A percentile compares a stretch with the other conserved stretches of the same genome.
Conservation (phyloP, 2,797 vertebrate genomes). For the Leucoraja ocellata region DNA sequence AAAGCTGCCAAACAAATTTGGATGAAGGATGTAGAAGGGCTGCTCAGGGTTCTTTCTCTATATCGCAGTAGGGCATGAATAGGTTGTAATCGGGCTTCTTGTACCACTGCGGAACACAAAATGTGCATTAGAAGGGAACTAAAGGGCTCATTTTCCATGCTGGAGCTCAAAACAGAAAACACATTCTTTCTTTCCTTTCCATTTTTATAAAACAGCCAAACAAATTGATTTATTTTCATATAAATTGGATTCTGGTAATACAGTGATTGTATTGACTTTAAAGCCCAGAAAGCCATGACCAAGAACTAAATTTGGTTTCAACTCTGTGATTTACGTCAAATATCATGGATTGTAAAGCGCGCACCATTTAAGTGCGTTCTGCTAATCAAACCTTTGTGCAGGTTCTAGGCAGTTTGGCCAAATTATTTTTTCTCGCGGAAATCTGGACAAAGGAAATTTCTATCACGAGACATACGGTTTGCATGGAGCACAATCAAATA, state of each 20-base stretch:
- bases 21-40: constrained; percentile 93
- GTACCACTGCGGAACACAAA: constrained; percentile 72
- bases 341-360: not conserved
- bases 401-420: not conserved
- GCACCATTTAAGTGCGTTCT: not conserved
- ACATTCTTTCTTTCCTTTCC: not conserved
- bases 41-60: constrained; percentile 73
- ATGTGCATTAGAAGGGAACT: not conserved
- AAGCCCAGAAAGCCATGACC: not conserved
- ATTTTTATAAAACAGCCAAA: not conserved
- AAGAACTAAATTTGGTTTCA: not conserved
- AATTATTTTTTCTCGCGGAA: not conserved
- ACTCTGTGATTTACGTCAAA: not conserved
- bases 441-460: no score
- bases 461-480: no score
- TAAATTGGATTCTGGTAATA: not conserved
- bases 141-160: not conserved
- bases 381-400: not conserved
- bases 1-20: constrained; percentile 90
- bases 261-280: not conserved
- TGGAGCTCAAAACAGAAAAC: not conserved
- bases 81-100: constrained; percentile 91
- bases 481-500: no score
- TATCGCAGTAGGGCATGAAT: constrained; percentile 83
- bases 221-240: not conserved